These are phyloP conservation scores for Urocynchramus pylzowi DNA, from an alignment of 2,113 vertebrate genomes.

Conservation along the genomic window DNA sequence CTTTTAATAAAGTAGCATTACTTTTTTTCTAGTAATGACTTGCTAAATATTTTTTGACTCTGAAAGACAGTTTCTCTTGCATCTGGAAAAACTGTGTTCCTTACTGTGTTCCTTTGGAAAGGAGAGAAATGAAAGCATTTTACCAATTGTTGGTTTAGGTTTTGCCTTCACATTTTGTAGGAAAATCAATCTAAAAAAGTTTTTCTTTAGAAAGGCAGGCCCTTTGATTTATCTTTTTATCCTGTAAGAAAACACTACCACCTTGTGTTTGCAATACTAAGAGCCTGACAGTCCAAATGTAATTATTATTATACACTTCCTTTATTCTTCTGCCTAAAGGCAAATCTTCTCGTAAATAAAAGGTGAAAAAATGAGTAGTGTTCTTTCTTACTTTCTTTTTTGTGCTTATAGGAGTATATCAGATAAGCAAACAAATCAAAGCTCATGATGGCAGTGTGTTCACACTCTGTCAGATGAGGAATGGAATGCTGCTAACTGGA, in stretches of 20 bases:
- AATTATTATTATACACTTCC: background rate
- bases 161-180: background rate
- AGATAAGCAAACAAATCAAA: constrained; percentile 91
- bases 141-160: background rate
- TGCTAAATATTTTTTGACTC: background rate
- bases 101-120: background rate
- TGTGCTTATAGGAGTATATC: constrained; percentile 79
- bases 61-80: background rate
- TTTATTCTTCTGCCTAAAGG: background rate
- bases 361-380: background rate
- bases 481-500: constrained; percentile 90
- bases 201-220: background rate
- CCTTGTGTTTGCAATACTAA: constrained; percentile 38
- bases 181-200: background rate
- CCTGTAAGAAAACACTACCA: constrained; percentile 55
- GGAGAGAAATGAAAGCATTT: background rate
- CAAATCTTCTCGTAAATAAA: background rate
- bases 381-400: background rate
- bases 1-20: background rate
- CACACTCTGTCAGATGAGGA: constrained; percentile 93
- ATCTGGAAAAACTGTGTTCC: background rate
- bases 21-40: background rate
- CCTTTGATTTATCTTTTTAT: constrained; percentile 15
- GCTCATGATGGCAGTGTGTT: constrained; percentile 97
- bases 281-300: background rate